Percentiles rank a stretch among this genome's conserved stretches.
These are phyloP conservation scores for Escarpia spicata DNA, from an alignment of 2,888 invertebrate species.

Conservation along the genomic window DNA sequence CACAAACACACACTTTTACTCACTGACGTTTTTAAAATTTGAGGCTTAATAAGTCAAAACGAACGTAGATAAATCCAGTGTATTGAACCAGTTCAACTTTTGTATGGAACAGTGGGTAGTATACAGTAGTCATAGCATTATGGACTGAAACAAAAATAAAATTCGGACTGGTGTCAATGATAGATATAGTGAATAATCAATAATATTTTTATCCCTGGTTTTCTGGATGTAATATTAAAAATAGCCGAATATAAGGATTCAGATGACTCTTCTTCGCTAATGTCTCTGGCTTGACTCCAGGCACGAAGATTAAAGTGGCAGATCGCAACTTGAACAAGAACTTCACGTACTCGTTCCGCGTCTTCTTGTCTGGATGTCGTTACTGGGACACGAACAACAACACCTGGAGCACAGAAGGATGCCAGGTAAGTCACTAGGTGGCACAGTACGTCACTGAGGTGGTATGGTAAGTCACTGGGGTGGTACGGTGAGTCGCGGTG, in stretches of 20 bases:
- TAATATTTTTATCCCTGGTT: neutral
- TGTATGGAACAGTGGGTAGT: too few relatives aligned
- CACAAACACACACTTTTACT: too few relatives aligned
- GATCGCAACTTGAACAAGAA: slow-evolving; percentile 37
- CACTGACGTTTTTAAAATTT: too few relatives aligned
- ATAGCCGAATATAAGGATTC: too few relatives aligned
- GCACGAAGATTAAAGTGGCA: slow-evolving; percentile 46
- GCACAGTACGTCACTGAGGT: neutral
- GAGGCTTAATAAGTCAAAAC: too few relatives aligned
- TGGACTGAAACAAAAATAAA: too few relatives aligned
- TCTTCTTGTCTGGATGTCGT: slow-evolving; percentile 56
- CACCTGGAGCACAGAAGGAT: slow-evolving; percentile 56
- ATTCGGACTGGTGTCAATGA: too few relatives aligned
- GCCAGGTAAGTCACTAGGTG: slow-evolving; percentile 43
- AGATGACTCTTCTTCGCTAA: neutral
- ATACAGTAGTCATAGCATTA: too few relatives aligned
- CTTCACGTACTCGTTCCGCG: slow-evolving; percentile 54
- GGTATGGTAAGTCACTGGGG: neutral
- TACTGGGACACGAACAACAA: slow-evolving; percentile 57
- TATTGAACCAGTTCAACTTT: too few relatives aligned
- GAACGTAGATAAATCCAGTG: too few relatives aligned
- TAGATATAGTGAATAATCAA: too few relatives aligned
- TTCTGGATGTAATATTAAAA: neutral
- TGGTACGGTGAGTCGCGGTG: neutral
- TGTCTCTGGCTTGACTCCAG: slow-evolving; percentile 37